Conservation (phyloP, 2,888 invertebrate genomes). For the Corbicula japonica region DNA sequence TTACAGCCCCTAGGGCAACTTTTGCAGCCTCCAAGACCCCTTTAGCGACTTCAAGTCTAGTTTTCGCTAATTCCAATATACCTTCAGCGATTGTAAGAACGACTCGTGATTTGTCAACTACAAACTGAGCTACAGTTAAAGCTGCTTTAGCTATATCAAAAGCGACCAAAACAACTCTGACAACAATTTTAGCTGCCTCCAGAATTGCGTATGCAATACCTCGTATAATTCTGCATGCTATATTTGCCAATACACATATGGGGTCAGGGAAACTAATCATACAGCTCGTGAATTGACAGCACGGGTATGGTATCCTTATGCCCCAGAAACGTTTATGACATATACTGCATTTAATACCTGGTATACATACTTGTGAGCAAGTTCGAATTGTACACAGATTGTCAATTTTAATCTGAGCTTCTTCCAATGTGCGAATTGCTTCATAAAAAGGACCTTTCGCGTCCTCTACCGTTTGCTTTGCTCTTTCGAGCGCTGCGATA, state of each 20-base stretch:
- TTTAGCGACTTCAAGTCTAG: conserved; percentile 48
- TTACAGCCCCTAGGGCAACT: conserved; percentile 41
- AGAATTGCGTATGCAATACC: conserved; percentile 37
- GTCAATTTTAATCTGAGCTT: conserved; percentile 59
- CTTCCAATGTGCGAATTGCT: conserved; percentile 47
- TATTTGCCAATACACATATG: conserved; percentile 36
- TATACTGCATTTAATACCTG: conserved; percentile 1
- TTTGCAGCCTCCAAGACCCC: conserved; percentile 24
- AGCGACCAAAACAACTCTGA: conserved; percentile 30
- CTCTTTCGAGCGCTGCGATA: conserved; percentile 45
- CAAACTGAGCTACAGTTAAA: conserved; percentile 49
- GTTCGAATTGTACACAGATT: conserved; percentile 50
- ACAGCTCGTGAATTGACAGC: conserved; percentile 21
- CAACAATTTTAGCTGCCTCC: conserved; percentile 42
- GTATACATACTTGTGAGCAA: conserved; percentile 11
- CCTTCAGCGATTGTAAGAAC: conserved; percentile 33
- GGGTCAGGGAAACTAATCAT: conserved; percentile 47
- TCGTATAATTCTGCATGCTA: conserved; percentile 31
- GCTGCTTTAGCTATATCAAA: conserved; percentile 46
- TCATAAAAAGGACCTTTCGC: conserved; percentile 59
- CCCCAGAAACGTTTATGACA: not conserved
- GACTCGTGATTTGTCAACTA: conserved; percentile 59
- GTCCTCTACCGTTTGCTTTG: conserved; percentile 53
- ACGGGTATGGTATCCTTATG: not conserved
- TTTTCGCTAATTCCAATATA: too few relatives aligned